These are phyloP conservation scores for Phycodurus eques DNA, from an alignment of 2,113 vertebrate species.

Conservation along the genomic window DNA sequence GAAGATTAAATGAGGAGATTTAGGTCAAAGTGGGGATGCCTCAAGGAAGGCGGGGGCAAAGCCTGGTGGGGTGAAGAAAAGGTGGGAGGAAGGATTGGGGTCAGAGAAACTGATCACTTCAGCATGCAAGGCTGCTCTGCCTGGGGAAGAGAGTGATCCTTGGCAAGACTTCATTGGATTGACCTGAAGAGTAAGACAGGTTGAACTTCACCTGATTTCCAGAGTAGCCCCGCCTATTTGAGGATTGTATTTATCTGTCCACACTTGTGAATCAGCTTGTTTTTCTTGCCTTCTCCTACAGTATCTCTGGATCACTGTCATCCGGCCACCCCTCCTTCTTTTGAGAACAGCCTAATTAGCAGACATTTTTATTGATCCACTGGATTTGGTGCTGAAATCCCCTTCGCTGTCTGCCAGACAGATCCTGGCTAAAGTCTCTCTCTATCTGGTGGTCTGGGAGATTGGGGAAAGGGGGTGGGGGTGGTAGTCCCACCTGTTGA, in stretches of 20 bases:
- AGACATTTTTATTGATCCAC: constrained; percentile 72
- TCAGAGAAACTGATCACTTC: constrained; percentile 64
- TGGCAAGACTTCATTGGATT: constrained; percentile 5
- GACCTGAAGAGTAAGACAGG: constrained; percentile 7
- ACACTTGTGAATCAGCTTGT: constrained; percentile 57
- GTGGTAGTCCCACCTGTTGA: constrained; percentile 60
- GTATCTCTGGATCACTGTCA: constrained; percentile 24
- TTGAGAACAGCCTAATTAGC: constrained; percentile 64
- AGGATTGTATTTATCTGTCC: constrained; percentile 52
- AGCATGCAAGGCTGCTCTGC: constrained; percentile 15
- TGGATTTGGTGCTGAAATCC: constrained; percentile 70
- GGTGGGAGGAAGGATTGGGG: constrained; percentile 55
- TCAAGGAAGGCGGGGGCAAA: constrained; percentile 28
- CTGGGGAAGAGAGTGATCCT: constrained; percentile 44
- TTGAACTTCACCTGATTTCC: constrained; percentile 41
- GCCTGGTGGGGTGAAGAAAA: constrained; percentile 24
- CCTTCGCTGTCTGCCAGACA: constrained; percentile 67
- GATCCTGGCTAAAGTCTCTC: constrained; percentile 62
- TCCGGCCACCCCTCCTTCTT: not conserved
- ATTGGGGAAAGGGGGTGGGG: not conserved
- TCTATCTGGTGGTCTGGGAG: constrained; percentile 41
- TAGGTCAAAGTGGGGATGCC: constrained; percentile 71
- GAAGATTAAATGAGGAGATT: constrained; percentile 74
- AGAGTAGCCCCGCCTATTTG: constrained; percentile 24
- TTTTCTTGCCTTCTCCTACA: constrained; percentile 3